Conservation (phyloP, 2,797 vertebrate species). For the Phrynocephalus vlangalii region DNA sequence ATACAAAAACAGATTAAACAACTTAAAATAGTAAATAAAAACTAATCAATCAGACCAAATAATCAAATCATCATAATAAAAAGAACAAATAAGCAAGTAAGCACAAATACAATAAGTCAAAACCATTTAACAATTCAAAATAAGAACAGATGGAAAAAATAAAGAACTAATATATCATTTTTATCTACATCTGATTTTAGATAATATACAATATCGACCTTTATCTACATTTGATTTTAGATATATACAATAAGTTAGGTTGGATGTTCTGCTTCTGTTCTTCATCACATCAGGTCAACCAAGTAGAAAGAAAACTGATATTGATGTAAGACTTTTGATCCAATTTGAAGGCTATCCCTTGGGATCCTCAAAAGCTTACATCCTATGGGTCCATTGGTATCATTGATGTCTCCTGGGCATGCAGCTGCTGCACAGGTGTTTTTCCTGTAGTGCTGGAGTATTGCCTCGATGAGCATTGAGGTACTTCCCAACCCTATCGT, state of each 20-base stretch:
- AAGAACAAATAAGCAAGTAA: no score
- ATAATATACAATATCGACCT: no score
- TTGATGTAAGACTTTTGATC: neutral
- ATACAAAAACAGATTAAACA: no score
- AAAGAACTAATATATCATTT: neutral
- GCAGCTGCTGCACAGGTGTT: neutral
- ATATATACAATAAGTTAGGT: neutral
- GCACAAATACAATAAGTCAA: no score
- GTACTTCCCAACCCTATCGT: neutral
- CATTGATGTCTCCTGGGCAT: neutral
- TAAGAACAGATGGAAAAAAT: no score
- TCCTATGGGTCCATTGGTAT: neutral
- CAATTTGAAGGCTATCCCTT: neutral
- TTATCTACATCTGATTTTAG: neutral
- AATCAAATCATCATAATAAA: no score
- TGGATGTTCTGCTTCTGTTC: neutral
- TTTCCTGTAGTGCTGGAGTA: neutral
- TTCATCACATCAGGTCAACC: conserved; percentile 11
- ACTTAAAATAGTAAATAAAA: no score
- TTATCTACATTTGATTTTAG: neutral
- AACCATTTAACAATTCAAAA: no score
- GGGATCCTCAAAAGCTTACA: neutral
- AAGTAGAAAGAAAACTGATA: neutral
- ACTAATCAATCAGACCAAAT: no score
- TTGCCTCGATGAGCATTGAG: neutral